Base-by-base conservation (phyloP, 2,113 vertebrate species). In the Hepsetus odoe region DNA sequence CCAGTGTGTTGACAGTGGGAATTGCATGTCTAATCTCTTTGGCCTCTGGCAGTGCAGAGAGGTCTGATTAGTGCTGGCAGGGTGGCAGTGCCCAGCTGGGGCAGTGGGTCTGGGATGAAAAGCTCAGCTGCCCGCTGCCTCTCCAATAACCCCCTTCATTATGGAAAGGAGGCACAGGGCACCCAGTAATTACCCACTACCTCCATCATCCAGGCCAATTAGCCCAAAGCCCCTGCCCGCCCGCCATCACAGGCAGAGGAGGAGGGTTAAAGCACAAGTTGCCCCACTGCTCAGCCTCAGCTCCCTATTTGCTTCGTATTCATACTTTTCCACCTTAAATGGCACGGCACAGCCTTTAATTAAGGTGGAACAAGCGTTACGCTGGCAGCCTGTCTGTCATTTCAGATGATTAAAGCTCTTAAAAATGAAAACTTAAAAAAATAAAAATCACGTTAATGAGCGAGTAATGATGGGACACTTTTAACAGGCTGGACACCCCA, bases 41-140 rank as follows among this genome's bases (percentile, higher is more conserved):
- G 28, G 28, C 59, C 28, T 33, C 28, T 59, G 56, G 24, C 56
- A 28, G 56, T 26, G 24, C 24, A 59, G 24, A 32, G 59, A 0
- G 1, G 20, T 16, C 28, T 62, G 59, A 62, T 62, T 62, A 32
- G 59, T 16, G 5, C 59, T 33, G 59, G 59, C 59, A 62, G 59
- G 59, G 59, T 62, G 59, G 59, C 59, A 62, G 0, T 32, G 59
- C 59, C 33, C 71, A 73, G 71, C 55, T 59, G 71, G 33, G 53
- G n/a, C 51, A 62, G 28, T 30, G 26, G 59, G 59, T 16, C 10
- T 44, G 35, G 30, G 32, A 16, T 28, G 68, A 49, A 33, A 30
- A 20, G n/a, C 64, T 70, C 76, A 77, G 76, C 64, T 77, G 65
- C 26, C 30, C 40, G 22, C 67, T 49, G 33, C 24, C 76, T 79